Conservation (phyloP, 2,888 invertebrate genomes). For the Stenurella melanura region DNA sequence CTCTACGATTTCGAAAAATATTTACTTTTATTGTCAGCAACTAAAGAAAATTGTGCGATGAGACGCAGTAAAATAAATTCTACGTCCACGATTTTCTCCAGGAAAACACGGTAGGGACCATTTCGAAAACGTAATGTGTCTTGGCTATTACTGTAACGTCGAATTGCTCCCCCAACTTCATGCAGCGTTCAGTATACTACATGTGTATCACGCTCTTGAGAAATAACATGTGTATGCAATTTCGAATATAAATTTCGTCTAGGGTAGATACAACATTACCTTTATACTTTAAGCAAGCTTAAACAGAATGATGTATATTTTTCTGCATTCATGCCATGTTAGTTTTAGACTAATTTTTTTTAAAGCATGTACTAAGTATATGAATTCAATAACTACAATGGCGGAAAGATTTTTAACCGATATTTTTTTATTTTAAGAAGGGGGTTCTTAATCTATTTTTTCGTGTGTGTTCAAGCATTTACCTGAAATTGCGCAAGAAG, state of each 20-base stretch:
- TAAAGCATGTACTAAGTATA: too few relatives aligned
- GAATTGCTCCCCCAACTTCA: constrained; percentile 55
- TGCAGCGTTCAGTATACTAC: constrained; percentile 37
- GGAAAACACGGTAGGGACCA: constrained; percentile 59
- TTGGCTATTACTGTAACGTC: constrained; percentile 63
- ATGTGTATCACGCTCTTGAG: constrained; percentile 40
- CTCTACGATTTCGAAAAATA: background rate
- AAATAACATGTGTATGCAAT: constrained; percentile 46
- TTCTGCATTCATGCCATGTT: too few relatives aligned
- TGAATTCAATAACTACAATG: too few relatives aligned
- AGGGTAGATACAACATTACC: constrained; percentile 12
- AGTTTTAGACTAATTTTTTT: too few relatives aligned
- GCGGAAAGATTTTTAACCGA: too few relatives aligned
- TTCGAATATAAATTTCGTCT: constrained; percentile 12
- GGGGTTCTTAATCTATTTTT: too few relatives aligned
- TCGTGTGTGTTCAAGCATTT: too few relatives aligned
- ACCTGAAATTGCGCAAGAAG: too few relatives aligned
- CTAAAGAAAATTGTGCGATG: background rate
- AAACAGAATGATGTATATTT: background rate
- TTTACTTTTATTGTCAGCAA: background rate
- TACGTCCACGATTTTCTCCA: constrained; percentile 19
- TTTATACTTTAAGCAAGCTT: background rate
- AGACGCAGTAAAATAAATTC: background rate
- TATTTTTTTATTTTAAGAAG: too few relatives aligned
- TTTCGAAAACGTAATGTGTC: constrained; percentile 64